A percentile compares a stretch with the other conserved stretches of the same genome.
Conservation (phyloP, 2,797 vertebrate species). For the Hippopotamyrus pictus region DNA sequence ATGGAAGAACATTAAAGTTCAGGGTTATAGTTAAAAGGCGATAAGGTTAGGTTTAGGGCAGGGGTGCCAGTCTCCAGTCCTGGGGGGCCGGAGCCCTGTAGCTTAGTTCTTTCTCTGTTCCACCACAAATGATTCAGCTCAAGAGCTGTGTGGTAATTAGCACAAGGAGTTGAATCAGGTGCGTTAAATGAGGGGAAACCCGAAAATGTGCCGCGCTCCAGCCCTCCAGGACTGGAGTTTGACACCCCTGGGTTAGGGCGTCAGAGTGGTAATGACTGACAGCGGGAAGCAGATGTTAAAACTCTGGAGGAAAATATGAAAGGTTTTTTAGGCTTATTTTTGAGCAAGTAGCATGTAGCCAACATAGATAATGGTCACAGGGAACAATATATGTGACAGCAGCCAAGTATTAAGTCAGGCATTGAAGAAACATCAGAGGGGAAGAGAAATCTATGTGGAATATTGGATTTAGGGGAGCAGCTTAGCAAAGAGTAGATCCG, state of each 20-base stretch:
- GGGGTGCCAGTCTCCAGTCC: background rate
- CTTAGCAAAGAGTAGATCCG: background rate
- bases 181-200: background rate
- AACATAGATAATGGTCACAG: background rate
- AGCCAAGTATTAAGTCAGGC: background rate
- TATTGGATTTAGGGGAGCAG: background rate
- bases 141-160: background rate
- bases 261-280: background rate
- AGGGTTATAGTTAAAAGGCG: background rate
- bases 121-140: background rate
- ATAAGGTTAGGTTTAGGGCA: background rate
- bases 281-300: background rate
- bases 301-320: background rate
- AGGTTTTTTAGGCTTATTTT: background rate
- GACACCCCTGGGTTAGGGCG: background rate
- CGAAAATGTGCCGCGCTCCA: background rate
- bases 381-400: background rate
- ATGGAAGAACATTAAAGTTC: background rate
- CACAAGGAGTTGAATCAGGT: background rate
- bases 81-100: background rate
- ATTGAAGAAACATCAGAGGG: background rate
- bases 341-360: background rate
- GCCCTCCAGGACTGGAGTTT: background rate
- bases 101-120: background rate
- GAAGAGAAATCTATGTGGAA: background rate